phyloP scores from a whole-genome alignment of 2,888 invertebrate genomes.

The Ectemnius cavifrons region DNA sequence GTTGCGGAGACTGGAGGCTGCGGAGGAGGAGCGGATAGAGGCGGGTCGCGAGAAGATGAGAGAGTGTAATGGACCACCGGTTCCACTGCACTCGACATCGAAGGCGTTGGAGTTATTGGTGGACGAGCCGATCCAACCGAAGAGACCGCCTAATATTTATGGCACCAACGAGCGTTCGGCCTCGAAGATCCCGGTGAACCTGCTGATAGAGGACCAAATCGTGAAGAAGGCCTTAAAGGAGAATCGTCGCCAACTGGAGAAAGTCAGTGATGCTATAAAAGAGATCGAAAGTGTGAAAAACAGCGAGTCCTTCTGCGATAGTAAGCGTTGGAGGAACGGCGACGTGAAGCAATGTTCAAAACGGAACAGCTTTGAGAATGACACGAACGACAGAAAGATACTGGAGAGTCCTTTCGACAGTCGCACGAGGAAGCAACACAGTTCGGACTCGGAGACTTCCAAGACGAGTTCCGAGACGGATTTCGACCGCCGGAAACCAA shows the following conservation, averaged over 20 bases:
- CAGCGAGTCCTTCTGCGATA: conserved; percentile 63
- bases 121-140: conserved; percentile 14
- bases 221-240: conserved; percentile 76
- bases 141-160: conserved; percentile 23
- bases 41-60: too few species aligned
- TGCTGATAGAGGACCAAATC: conserved; percentile 75
- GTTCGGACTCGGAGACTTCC: conserved; percentile 69
- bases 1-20: neutral
- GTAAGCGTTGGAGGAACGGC: conserved; percentile 64
- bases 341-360: conserved; percentile 59
- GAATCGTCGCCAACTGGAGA: conserved; percentile 73
- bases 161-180: conserved; percentile 34
- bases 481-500: conserved; percentile 63
- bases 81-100: neutral
- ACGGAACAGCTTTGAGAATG: conserved; percentile 69
- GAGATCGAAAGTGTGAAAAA: conserved; percentile 75
- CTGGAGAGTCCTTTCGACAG: conserved; percentile 56
- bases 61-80: conserved; percentile 64
- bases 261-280: conserved; percentile 75
- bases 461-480: conserved; percentile 68
- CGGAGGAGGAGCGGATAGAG: conserved; percentile 32
- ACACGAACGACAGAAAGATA: conserved; percentile 52
- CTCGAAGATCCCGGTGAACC: conserved; percentile 74
- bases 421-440: conserved; percentile 60
- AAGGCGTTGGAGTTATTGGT: neutral